phyloP scores from a whole-genome alignment of 2,888 invertebrate species.

The Cosmopolites sordidus region DNA sequence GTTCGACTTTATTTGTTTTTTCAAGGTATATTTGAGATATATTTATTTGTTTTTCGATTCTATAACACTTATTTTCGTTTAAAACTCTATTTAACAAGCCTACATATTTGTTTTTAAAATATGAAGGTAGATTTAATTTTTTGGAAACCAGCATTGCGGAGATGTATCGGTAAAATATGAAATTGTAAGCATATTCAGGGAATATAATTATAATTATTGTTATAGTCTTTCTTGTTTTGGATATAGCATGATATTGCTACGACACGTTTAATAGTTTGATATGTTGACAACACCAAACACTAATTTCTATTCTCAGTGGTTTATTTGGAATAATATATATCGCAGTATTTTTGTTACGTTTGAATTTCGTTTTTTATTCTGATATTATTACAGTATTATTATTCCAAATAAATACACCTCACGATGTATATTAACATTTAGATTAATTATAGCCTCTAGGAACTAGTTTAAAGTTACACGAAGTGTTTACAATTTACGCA shows the following conservation, averaged over 20 bases:
- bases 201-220: slow-evolving; percentile 2
- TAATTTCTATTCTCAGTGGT: slow-evolving; percentile 21
- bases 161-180: no score
- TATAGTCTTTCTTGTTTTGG: slow-evolving; percentile 13
- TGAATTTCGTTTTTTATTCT: no score
- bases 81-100: no score
- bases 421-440: slow-evolving; percentile 38
- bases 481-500: slow-evolving; percentile 24
- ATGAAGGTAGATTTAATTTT: no score
- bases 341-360: no score
- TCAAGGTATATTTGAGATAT: neutral
- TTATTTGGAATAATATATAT: slow-evolving; percentile 12
- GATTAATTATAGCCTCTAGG: slow-evolving; percentile 43
- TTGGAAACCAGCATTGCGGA: no score
- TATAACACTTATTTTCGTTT: no score
- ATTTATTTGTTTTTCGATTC: neutral
- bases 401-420: slow-evolving; percentile 16
- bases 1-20: neutral
- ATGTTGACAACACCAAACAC: slow-evolving; percentile 43
- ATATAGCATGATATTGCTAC: slow-evolving; percentile 39
- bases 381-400: no score
- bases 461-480: slow-evolving; percentile 37
- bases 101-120: no score
- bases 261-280: slow-evolving; percentile 43
- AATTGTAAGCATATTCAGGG: no score